These are phyloP conservation scores for Pomacea maculata DNA, from an alignment of 1,140 invertebrate species.

Conservation along the genomic window DNA sequence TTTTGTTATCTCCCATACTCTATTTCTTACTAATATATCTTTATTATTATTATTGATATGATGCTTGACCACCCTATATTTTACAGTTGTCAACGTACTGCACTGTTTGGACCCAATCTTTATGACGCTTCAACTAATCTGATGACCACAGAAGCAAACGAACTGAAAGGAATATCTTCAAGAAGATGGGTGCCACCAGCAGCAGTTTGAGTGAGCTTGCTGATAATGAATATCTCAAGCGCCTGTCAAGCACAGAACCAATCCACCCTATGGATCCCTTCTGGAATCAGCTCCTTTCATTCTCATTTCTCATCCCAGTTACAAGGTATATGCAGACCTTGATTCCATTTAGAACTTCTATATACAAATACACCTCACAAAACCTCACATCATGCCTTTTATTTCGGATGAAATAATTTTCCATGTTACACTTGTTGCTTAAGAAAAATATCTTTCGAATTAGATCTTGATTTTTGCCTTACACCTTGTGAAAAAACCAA, in stretches of 20 bases:
- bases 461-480: neutral
- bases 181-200: constrained; percentile 84
- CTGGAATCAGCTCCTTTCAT: constrained; percentile 93
- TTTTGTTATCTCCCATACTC: neutral
- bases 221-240: constrained; percentile 81
- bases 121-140: neutral
- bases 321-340: constrained; percentile 46
- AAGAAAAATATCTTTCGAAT: neutral
- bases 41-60: too few species aligned
- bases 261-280: constrained; percentile 90
- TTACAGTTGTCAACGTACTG: neutral
- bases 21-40: neutral
- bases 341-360: too few species aligned
- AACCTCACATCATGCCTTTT: too few species aligned
- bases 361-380: too few species aligned
- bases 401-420: too few species aligned
- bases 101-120: neutral
- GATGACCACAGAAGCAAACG: neutral
- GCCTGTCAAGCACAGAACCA: constrained; percentile 80
- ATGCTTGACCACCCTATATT: neutral
- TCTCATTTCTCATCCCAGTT: constrained; percentile 76
- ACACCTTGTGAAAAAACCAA: constrained; percentile 63
- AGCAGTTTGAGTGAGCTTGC: constrained; percentile 84
- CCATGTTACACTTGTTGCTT: neutral
- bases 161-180: neutral